These are phyloP conservation scores for Cardiocondyla obscurior DNA, from an alignment of 1,140 invertebrate genomes.

Conservation along the genomic window DNA sequence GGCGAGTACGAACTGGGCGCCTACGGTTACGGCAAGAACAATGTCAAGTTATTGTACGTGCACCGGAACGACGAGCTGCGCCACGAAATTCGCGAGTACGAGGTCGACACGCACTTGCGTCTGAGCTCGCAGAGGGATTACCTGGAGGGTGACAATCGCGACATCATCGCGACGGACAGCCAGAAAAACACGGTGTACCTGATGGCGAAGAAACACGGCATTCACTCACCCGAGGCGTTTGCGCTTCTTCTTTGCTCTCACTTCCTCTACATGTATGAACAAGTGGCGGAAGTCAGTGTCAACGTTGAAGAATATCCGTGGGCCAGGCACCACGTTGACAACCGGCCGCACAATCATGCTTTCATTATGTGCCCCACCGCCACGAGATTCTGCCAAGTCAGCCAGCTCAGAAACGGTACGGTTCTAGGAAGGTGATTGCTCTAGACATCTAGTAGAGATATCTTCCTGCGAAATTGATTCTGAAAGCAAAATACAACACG, in stretches of 20 bases:
- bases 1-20: constrained; percentile 1
- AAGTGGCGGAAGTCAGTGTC: not conserved
- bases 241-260: constrained; percentile 20
- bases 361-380: constrained; percentile 17
- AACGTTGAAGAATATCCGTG: constrained; percentile 26
- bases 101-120: constrained; percentile 18
- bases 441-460: too few relatives aligned
- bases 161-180: constrained; percentile 17
- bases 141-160: not conserved
- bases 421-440: not conserved
- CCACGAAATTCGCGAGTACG: constrained; percentile 23
- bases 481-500: not conserved
- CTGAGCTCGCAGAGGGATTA: not conserved
- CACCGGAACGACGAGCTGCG: not conserved
- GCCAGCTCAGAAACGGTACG: constrained; percentile 24
- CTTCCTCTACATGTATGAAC: constrained; percentile 19
- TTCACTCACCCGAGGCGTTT: constrained; percentile 2
- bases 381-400: constrained; percentile 24
- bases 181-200: constrained; percentile 27
- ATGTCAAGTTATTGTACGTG: constrained; percentile 21
- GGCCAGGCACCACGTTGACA: not conserved
- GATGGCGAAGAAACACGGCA: constrained; percentile 6
- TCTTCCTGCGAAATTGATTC: not conserved
- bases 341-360: constrained; percentile 16
- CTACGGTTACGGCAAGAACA: constrained; percentile 19